Base-by-base conservation (phyloP, 2,797 vertebrate species). In the Phoxinus dragarum region DNA sequence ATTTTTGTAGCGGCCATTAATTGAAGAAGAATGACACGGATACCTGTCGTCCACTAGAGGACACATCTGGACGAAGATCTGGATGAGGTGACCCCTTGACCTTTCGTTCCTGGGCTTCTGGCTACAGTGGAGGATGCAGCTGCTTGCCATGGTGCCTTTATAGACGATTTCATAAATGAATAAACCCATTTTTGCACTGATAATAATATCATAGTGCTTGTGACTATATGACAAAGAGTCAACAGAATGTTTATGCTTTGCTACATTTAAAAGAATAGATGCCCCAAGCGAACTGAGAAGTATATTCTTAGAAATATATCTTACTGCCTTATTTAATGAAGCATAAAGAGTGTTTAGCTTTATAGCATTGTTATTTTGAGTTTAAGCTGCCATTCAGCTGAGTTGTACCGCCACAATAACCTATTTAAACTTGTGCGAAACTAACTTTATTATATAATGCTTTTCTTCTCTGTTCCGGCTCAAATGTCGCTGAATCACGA, bases 41-140 rank as follows among this genome's bases (percentile, higher is more conserved):
- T 85, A 78, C 82, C 56, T 87, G 86, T 82, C 82, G 47, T 86
- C 61, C n/a, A 49, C 54, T 69, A 21, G 73, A 77, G 64, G 81
- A 72, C 87, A 49, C 89, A 90, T 78, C 87, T 90, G 89, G 88
- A 74, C 14, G 19, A 66, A 73, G 71, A 80, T 75, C 82, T 82
- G 76, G 86, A 81, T 64, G 76, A 78, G 66, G 31, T 52, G 79
- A 87, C 69, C 82, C 68, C n/a, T 67, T 77, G 85, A 83, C 75
- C 64, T 87, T 83, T 74, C 82, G 38, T 83, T 78, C 71, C 80
- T 82, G 54, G 81, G 68, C 17, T 82, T 72, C 77, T 79, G 84
- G 84, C 69, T 85, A 54, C 38, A 16, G 78, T 34, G 75, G 69
- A 52, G 84, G 67, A 61, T 67, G 66, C 74, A 88, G 81, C 79